Evolutionary conservation across 1,140 invertebrate species (phyloP).

Genomic region (Drosophila subpulchrella): DNA sequence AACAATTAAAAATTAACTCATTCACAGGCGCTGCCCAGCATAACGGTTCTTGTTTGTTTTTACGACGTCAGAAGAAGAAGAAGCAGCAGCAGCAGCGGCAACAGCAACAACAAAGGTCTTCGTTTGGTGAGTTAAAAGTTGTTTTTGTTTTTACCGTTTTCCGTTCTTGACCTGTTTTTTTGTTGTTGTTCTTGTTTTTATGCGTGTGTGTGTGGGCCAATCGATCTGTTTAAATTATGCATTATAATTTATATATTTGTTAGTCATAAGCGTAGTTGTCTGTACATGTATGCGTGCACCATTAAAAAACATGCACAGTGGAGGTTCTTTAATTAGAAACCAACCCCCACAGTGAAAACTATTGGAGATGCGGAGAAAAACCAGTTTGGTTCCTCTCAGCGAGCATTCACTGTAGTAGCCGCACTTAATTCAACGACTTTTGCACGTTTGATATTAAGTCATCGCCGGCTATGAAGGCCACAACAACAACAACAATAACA

Average conservation of each 20-base stretch:
- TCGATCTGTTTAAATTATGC: conserved; percentile 48
- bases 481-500: not conserved
- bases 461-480: conserved; percentile 14
- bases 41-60: conserved; percentile 31
- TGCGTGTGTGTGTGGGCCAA: conserved; percentile 26
- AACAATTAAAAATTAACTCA: conserved; percentile 13
- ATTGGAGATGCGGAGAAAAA: conserved; percentile 7
- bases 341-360: conserved; percentile 26
- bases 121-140: conserved; percentile 43
- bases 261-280: conserved; percentile 38
- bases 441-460: conserved; percentile 49
- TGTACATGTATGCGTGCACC: conserved; percentile 13
- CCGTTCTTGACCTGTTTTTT: conserved; percentile 36
- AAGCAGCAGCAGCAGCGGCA: conserved; percentile 13
- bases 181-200: conserved; percentile 18
- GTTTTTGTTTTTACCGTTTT: conserved; percentile 44
- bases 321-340: conserved; percentile 37
- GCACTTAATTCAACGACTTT: conserved; percentile 27
- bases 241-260: conserved; percentile 38
- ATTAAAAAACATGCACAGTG: conserved; percentile 25
- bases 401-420: conserved; percentile 36
- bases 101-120: conserved; percentile 24
- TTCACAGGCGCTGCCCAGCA: conserved; percentile 29
- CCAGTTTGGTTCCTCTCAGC: conserved; percentile 40
- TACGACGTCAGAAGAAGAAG: conserved; percentile 21